Evolutionary conservation across 2,888 invertebrate genomes (phyloP).

Genomic region (Lissocephala sabroskyi): DNA sequence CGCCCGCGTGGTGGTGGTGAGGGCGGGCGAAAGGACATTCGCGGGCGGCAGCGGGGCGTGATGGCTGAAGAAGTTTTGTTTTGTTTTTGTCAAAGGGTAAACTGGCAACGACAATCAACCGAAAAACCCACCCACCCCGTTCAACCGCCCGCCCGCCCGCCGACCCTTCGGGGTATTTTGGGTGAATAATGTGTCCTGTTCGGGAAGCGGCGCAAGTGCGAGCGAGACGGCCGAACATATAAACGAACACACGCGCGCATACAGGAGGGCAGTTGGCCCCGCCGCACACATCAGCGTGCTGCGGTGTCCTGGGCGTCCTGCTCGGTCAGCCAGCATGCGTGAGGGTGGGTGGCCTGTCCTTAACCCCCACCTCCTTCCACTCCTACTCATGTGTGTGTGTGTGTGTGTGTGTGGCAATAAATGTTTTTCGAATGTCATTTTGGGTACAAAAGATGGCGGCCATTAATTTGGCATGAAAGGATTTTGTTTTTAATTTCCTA

Average conservation of each 20-base stretch:
- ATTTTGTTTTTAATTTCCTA: conserved; percentile 66
- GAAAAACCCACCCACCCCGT: background rate
- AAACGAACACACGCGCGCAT: background rate
- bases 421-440: conserved; percentile 66
- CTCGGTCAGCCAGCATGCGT: no score
- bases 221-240: background rate
- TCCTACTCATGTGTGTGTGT: background rate
- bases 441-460: conserved; percentile 66
- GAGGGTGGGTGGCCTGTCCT: no score
- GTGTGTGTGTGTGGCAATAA: conserved; percentile 37
- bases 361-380: no score
- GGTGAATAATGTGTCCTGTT: conserved; percentile 65
- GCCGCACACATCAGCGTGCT: no score
- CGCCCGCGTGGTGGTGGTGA: background rate
- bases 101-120: background rate
- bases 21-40: no score
- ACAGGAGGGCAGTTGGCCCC: no score
- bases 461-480: conserved; percentile 67
- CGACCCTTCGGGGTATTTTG: conserved; percentile 2
- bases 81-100: conserved; percentile 4
- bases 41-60: background rate
- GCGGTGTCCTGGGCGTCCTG: no score
- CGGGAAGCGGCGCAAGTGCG: background rate
- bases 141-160: no score
- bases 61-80: background rate